These are phyloP conservation scores for Galerucella calmariensis DNA, from an alignment of 2,888 invertebrate genomes.

Conservation along the genomic window DNA sequence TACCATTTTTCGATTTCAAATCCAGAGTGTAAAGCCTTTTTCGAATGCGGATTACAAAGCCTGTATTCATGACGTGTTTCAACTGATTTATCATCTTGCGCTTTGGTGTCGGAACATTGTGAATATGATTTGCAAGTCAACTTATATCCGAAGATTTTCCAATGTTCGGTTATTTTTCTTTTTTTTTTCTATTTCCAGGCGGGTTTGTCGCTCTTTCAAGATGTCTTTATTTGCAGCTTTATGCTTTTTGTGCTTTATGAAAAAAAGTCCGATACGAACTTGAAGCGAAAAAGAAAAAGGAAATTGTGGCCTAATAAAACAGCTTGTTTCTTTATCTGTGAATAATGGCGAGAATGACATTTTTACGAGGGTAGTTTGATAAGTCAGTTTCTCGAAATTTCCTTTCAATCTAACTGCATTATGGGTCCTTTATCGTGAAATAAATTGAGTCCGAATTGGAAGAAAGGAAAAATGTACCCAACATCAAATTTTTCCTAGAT, in stretches of 20 bases:
- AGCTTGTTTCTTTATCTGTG: not conserved
- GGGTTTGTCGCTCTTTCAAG: slow-evolving; percentile 23
- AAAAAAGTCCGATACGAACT: slow-evolving; percentile 6
- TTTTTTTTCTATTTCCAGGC: not conserved
- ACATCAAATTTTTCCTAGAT: too few species aligned
- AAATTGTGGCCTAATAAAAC: slow-evolving; percentile 1
- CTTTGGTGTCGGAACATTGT: slow-evolving; percentile 32
- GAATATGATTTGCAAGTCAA: slow-evolving; percentile 39
- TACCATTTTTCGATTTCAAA: slow-evolving; percentile 31
- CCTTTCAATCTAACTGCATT: too few species aligned
- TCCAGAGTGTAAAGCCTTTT: slow-evolving; percentile 35
- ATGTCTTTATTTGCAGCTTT: slow-evolving; percentile 11
- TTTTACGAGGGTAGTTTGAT: too few species aligned
- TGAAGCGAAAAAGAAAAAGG: not conserved
- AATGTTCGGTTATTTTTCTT: slow-evolving; percentile 22
- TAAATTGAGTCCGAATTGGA: too few species aligned
- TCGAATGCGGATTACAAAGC: slow-evolving; percentile 39
- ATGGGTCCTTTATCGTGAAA: too few species aligned
- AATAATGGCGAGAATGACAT: too few species aligned
- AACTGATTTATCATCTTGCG: slow-evolving; percentile 38
- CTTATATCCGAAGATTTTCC: slow-evolving; percentile 30
- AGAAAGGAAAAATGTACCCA: too few species aligned
- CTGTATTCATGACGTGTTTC: slow-evolving; percentile 38
- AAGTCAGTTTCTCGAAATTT: too few species aligned
- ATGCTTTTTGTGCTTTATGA: not conserved